Evolutionary conservation across 2,113 vertebrate genomes (phyloP).

Genomic region (Grus americana): DNA sequence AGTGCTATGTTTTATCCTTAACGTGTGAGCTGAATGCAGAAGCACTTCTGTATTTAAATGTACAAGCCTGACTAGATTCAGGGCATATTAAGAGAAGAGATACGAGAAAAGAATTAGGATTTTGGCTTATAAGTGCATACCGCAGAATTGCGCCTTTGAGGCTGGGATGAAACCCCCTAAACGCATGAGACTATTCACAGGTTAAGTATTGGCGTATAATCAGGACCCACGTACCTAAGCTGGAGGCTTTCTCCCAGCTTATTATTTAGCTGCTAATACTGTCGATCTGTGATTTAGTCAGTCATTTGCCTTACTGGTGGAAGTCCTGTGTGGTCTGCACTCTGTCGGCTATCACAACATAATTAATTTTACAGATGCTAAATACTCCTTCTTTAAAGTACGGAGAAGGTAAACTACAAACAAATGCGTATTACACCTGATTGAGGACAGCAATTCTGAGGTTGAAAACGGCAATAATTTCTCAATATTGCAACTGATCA

Average conservation of each 20-base stretch:
- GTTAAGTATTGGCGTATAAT: not conserved
- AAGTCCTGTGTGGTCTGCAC: not conserved
- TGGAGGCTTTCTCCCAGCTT: not conserved
- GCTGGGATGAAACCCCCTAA: not conserved
- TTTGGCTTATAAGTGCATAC: not conserved
- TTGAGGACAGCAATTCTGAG: not conserved
- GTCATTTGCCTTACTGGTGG: not conserved
- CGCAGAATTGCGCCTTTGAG: not conserved
- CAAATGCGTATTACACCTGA: not conserved
- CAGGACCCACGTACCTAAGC: not conserved
- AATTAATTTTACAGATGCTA: not conserved
- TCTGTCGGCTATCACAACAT: not conserved
- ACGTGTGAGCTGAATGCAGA: not conserved
- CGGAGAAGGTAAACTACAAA: not conserved
- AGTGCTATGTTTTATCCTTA: not conserved
- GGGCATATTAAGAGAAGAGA: not conserved
- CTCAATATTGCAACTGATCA: not conserved
- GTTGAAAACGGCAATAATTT: not conserved
- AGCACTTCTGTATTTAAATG: not conserved
- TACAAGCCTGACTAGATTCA: not conserved
- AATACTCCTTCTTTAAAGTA: not conserved
- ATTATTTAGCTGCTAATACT: not conserved
- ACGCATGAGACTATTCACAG: not conserved
- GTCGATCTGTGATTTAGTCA: not conserved
- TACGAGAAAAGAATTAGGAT: not conserved